Percentiles rank a stretch among this genome's conserved stretches.
phyloP scores from a whole-genome alignment of 2,113 vertebrate species.

The Hemibagrus wyckioides region DNA sequence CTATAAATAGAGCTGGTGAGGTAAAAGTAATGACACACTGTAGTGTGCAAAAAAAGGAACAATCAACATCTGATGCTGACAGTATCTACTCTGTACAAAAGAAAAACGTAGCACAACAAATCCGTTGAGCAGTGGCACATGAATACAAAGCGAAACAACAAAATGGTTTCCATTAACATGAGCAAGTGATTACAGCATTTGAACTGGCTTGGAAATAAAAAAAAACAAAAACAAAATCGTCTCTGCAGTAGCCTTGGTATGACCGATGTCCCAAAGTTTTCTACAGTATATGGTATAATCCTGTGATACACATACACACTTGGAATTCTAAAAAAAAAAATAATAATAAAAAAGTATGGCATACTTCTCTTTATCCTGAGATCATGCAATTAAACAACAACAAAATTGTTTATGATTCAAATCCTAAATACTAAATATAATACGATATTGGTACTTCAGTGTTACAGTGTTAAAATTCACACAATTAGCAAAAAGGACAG shows the following conservation, averaged over 20 bases:
- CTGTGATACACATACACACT: constrained; percentile 9
- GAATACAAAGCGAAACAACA: background rate
- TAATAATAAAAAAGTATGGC: constrained; percentile 21
- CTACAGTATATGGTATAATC: background rate
- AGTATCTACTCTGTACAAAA: background rate
- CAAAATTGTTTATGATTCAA: constrained; percentile 12
- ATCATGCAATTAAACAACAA: constrained; percentile 26
- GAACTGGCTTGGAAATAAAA: background rate
- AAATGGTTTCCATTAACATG: background rate
- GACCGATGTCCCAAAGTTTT: constrained; percentile 26
- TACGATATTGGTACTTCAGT: constrained; percentile 36
- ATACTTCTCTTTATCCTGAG: constrained; percentile 43
- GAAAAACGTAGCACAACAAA: background rate
- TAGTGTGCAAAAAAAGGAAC: constrained; percentile 21
- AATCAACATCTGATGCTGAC: background rate
- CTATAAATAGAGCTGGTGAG: constrained; percentile 35
- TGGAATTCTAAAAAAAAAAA: constrained; percentile 9
- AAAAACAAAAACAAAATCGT: background rate
- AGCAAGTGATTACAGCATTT: background rate
- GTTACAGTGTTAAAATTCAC: constrained; percentile 31
- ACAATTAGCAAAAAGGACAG: background rate
- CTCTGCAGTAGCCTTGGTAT: constrained; percentile 12
- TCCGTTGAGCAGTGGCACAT: background rate
- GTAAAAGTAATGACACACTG: constrained; percentile 34
- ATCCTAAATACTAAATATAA: constrained; percentile 1